These are phyloP conservation scores for Epirrita christyi DNA, from an alignment of 2,888 invertebrate species.

Conservation along the genomic window DNA sequence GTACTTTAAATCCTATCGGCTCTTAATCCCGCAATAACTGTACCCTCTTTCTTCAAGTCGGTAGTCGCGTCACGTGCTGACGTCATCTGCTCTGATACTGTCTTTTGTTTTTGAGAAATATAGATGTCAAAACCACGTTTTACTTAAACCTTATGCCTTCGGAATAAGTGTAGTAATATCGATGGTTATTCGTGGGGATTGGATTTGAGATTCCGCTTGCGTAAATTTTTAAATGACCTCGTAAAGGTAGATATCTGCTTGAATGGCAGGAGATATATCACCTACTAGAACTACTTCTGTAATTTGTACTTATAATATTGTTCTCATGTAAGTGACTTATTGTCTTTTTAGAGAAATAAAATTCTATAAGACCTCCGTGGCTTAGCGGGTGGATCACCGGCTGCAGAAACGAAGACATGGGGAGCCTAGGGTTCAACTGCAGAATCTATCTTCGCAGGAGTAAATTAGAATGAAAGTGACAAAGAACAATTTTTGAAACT, in stretches of 20 bases:
- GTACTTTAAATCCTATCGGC: constrained; percentile 58
- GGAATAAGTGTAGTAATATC: constrained; percentile 8
- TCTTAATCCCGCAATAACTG: constrained; percentile 66
- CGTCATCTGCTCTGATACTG: constrained; percentile 61
- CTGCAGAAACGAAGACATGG: not conserved
- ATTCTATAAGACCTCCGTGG: constrained; percentile 10
- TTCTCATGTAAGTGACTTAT: too few relatives aligned
- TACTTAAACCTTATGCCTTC: constrained; percentile 21
- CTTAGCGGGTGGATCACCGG: not conserved
- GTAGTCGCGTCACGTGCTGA: constrained; percentile 62
- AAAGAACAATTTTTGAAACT: not conserved
- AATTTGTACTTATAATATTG: too few relatives aligned
- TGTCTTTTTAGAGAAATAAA: too few relatives aligned
- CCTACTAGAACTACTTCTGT: too few relatives aligned
- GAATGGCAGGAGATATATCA: constrained; percentile 6
- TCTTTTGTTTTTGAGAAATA: constrained; percentile 49
- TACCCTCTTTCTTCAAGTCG: constrained; percentile 34
- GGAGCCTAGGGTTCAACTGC: too few relatives aligned
- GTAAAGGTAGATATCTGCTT: constrained; percentile 32
- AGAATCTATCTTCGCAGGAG: too few relatives aligned
- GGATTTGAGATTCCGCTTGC: constrained; percentile 32
- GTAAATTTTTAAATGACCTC: constrained; percentile 36
- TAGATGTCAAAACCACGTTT: constrained; percentile 31
- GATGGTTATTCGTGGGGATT: not conserved
- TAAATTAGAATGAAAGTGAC: not conserved